A percentile compares a stretch with the other conserved stretches of the same genome.
Evolutionary conservation across 2,113 vertebrate species (phyloP).

Genomic region (Vidua chalybeata): DNA sequence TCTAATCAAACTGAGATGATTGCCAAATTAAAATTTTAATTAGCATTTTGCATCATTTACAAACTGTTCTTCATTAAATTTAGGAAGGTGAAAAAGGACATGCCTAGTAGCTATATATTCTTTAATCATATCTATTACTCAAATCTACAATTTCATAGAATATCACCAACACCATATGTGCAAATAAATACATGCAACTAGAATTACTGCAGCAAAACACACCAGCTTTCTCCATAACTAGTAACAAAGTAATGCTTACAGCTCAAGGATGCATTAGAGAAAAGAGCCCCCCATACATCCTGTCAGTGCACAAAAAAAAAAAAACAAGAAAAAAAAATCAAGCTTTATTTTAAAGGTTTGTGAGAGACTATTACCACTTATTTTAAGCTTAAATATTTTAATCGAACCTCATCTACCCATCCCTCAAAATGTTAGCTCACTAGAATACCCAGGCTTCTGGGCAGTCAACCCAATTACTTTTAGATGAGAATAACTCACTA

Average conservation of each 20-base stretch:
- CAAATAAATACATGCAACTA: neutral
- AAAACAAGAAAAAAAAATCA: neutral
- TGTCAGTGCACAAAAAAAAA: neutral
- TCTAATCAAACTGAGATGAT: constrained; percentile 71
- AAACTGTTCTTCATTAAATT: constrained; percentile 61
- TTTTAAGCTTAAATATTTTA: neutral
- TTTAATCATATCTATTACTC: constrained; percentile 40
- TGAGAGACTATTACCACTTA: neutral
- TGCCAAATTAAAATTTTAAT: constrained; percentile 74
- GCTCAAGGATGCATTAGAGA: neutral
- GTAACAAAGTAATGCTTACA: neutral
- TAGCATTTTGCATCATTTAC: constrained; percentile 67
- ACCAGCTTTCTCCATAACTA: neutral
- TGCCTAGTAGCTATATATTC: constrained; percentile 22
- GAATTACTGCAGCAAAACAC: neutral
- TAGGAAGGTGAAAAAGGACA: constrained; percentile 58
- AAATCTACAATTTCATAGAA: neutral
- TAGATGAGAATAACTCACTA: neutral
- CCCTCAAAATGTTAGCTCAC: neutral
- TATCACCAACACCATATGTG: neutral
- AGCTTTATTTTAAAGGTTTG: neutral
- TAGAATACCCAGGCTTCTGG: neutral
- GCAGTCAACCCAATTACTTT: neutral
- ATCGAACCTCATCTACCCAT: neutral
- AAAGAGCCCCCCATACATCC: neutral